Evolutionary conservation across 2,888 invertebrate genomes (phyloP).

Genomic region (Alsophila aescularia): DNA sequence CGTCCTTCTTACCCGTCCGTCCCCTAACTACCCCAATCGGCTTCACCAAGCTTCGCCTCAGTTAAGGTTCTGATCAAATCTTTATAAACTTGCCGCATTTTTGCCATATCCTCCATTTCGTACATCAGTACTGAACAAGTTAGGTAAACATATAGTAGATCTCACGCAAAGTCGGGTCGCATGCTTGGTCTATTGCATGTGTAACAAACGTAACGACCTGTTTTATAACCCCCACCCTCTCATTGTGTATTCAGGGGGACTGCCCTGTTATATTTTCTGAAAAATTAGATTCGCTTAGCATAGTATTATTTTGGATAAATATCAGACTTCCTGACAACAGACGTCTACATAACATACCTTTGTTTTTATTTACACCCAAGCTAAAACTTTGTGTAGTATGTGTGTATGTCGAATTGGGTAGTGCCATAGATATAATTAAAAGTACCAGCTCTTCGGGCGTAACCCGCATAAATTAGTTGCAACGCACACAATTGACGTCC

Average conservation of each 20-base stretch:
- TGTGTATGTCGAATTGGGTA: too few relatives aligned
- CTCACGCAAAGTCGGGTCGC: slow-evolving; percentile 52
- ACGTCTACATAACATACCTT: too few relatives aligned
- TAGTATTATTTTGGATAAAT: background rate
- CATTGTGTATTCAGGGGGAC: slow-evolving; percentile 47
- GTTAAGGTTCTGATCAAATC: too few relatives aligned
- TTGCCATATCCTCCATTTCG: slow-evolving; percentile 11
- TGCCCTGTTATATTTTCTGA: slow-evolving; percentile 25
- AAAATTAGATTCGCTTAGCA: slow-evolving; percentile 24
- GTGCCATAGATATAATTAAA: too few relatives aligned
- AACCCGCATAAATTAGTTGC: too few relatives aligned
- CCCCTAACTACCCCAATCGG: too few relatives aligned
- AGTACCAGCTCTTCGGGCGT: too few relatives aligned
- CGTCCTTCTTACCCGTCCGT: too few relatives aligned
- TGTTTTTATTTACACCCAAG: too few relatives aligned
- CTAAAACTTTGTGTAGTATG: too few relatives aligned
- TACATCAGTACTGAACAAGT: slow-evolving; percentile 11
- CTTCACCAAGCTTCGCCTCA: too few relatives aligned
- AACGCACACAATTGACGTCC: too few relatives aligned
- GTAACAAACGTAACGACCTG: slow-evolving; percentile 44
- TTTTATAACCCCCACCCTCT: slow-evolving; percentile 46
- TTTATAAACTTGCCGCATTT: background rate
- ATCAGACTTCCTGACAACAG: background rate
- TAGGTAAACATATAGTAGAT: slow-evolving; percentile 47
- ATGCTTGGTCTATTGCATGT: slow-evolving; percentile 57